Base-by-base conservation (phyloP, 2,888 invertebrate genomes). In the Galeopsomyia nigrocyanea region DNA sequence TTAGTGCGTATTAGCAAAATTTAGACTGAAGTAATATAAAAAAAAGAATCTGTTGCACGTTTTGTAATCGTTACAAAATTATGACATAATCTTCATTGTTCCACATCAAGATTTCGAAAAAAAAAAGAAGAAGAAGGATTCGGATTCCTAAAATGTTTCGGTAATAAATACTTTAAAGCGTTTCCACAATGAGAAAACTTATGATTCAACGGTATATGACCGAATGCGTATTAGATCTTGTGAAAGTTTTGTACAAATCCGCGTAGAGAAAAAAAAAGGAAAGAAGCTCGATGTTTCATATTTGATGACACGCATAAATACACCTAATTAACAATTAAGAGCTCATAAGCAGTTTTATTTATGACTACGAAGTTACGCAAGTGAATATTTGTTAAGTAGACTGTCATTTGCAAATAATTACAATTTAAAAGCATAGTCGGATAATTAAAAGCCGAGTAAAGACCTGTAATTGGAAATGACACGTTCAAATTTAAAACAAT, bases 241-340 rank as follows among this genome's bases (percentile, higher is more conserved):
- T 65, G 60, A 65, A 73, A 73, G 68, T 61, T 56, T 55, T n/a
- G n/a, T 55, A 26, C 7, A 68, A 68, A 73, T 64, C 31, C 60
- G 3, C 26, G 5, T 26, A 26, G 26, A 63, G 26, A 68, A 64
- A 68, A 64, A 50, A 16, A 62, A 72, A 10, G 7, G 5, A 19
- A 57, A 55, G 22, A 10, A 47, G 7, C 17, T 39, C n/a, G 39
- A 67, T 67, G 17, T 66, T 39, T 19, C n/a, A 56, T 71, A n/a
- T 19, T 51, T 2, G 55, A 60, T 51, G 58, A 55, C 60, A 55
- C 21, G 26, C 9, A 49, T 47, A 21, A 13, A 31, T 17, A n/a
- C 17, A 31, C 5, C 26, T 2, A 26, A 26, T 26, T 26, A 26
- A 26, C 26, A 26, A 26, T 26, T 26, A 26, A 3, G 26, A 5